Evolutionary conservation across 2,797 vertebrate genomes (phyloP), one percentile per base, ranked within the genome.

Genomic region (Cuniculus paca): DNA sequence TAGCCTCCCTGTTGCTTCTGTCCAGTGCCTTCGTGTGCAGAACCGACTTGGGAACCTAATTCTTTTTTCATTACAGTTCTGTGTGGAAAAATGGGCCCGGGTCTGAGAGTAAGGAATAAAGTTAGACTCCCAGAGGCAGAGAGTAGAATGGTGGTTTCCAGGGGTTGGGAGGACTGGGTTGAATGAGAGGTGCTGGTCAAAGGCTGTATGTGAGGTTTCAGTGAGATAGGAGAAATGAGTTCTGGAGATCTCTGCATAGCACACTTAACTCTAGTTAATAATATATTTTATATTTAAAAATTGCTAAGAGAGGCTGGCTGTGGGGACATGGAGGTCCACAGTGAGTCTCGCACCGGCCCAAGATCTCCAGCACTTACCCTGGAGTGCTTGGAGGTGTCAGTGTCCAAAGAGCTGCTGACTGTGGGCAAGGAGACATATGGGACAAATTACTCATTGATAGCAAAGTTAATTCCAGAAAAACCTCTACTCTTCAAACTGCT

Each of bases 41-140:
- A 87, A 83, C 75, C 22, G 58, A 85, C 42, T 8, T 74, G 42
- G 75, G 31, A 82, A 42, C 82, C 36, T 74, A 28, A 42, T 34
- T 80, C 54, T 91, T 83, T 13, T 52, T 61, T 19, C 36, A 11
- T 63, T 95, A 82, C 90, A 92, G 72, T 82, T 60, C 42, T 90
- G 31, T 34, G 45, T 70, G 48, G 86, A 94, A 12, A 52, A 70
- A 68, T 61, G n/a, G 63, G n/a, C 12, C 6, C 52, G 63, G 7
- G 19, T 36, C n/a, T 26, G 48, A 65, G 79, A 80, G 42, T 61
- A 60, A 88, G 50, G 58, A 81, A 45, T 63, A 65, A 82, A 36
- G 48, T 50, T 2, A 56, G n/a, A 61, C 39, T 56, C 17, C 70
- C 3, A 56, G 74, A 50, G n/a, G 60, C 36, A 42, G 54, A 95